phyloP scores from a whole-genome alignment of 1,140 invertebrate genomes.

The Megalonaias nervosa region DNA sequence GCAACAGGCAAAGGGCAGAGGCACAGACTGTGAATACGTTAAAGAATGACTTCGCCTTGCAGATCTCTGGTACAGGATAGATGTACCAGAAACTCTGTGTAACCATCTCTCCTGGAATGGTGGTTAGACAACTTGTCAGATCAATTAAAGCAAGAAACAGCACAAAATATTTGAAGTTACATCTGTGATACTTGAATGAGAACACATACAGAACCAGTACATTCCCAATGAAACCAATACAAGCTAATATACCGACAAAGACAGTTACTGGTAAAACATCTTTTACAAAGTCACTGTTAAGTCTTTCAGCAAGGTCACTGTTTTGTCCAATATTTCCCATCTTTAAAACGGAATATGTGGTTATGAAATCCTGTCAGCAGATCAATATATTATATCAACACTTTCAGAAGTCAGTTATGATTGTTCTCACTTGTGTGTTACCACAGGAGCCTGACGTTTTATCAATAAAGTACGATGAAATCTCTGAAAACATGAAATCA shows the following conservation, averaged over 20 bases:
- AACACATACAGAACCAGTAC: slow-evolving; percentile 48
- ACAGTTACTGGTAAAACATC: slow-evolving; percentile 33
- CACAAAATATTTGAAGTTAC: slow-evolving; percentile 46
- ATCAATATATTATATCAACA: too few relatives aligned
- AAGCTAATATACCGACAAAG: slow-evolving; percentile 35
- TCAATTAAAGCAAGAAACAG: slow-evolving; percentile 46
- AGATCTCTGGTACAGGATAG: slow-evolving; percentile 38
- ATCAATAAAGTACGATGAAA: too few relatives aligned
- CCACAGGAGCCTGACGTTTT: too few relatives aligned
- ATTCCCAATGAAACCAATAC: slow-evolving; percentile 43
- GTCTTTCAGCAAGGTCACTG: slow-evolving; percentile 23
- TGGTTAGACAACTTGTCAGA: slow-evolving; percentile 40
- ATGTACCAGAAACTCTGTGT: slow-evolving; percentile 50
- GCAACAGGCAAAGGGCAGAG: slow-evolving; percentile 39
- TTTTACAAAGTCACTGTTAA: slow-evolving; percentile 32
- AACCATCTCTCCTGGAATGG: slow-evolving; percentile 50
- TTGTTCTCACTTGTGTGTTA: too few relatives aligned
- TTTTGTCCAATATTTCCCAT: background rate
- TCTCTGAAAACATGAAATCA: too few relatives aligned
- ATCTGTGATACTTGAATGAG: slow-evolving; percentile 26
- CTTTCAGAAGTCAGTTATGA: too few relatives aligned
- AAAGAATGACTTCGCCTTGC: slow-evolving; percentile 43
- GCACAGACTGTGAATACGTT: slow-evolving; percentile 46
- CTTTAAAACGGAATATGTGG: too few relatives aligned
- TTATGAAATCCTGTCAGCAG: too few relatives aligned